A percentile compares a stretch with the other conserved stretches of the same genome.
phyloP scores from a whole-genome alignment of 2,797 vertebrate species.

The Brachyalestes nurse region DNA sequence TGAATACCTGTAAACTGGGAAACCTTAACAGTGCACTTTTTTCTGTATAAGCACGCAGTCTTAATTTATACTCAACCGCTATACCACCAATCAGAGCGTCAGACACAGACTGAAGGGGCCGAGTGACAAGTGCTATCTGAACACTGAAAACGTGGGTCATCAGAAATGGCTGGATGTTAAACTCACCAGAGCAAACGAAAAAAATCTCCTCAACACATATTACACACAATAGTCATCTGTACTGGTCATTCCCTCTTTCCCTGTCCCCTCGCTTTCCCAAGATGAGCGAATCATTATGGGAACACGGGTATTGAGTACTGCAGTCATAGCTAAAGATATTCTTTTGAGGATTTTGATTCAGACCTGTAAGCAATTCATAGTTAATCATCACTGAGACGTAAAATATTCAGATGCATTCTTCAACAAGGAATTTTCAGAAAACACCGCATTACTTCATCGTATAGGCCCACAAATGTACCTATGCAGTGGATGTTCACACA shows the following conservation, averaged over 20 bases:
- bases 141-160: constrained; percentile 54
- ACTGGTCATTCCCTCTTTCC: constrained; percentile 59
- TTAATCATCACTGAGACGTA: constrained; percentile 83
- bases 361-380: constrained; percentile 82
- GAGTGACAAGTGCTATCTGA: constrained; percentile 87
- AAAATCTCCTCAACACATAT: constrained; percentile 82
- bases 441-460: constrained; percentile 46
- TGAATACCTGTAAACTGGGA: constrained; percentile 97
- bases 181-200: constrained; percentile 76
- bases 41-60: constrained; percentile 90
- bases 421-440: constrained; percentile 37
- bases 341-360: constrained; percentile 68
- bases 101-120: constrained; percentile 83
- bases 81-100: constrained; percentile 86
- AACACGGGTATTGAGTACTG: constrained; percentile 79
- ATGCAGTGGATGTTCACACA: constrained; percentile 45
- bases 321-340: constrained; percentile 71
- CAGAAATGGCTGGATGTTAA: constrained; percentile 69
- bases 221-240: constrained; percentile 69
- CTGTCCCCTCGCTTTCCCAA: constrained; percentile 36
- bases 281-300: constrained; percentile 61
- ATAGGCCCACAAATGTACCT: constrained; percentile 52
- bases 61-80: constrained; percentile 91
- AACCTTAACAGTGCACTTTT: constrained; percentile 98
- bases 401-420: constrained; percentile 49